phyloP scores from a whole-genome alignment of 2,797 vertebrate genomes.

The Acanthis flammea region DNA sequence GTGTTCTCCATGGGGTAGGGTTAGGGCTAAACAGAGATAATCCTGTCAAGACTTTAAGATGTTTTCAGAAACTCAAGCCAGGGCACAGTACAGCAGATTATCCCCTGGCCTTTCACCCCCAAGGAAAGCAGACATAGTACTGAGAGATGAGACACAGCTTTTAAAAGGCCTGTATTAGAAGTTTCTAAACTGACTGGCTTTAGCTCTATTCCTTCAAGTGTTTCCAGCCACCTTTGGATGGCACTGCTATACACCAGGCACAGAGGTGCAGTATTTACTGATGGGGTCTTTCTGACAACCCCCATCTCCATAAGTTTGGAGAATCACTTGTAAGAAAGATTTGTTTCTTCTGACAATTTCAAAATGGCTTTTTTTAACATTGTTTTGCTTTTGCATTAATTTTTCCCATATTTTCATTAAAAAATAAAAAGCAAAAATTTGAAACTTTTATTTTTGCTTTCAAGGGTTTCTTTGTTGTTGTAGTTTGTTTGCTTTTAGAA shows the following conservation, averaged over 20 bases:
- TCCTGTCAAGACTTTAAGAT: conserved; percentile 36
- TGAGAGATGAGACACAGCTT: background rate
- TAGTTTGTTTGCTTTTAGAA: background rate
- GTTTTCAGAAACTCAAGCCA: conserved; percentile 46
- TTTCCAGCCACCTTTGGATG: background rate
- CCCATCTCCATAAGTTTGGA: background rate
- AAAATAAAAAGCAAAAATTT: background rate
- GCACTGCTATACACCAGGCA: background rate
- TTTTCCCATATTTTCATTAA: fast-evolving
- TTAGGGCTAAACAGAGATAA: conserved; percentile 38
- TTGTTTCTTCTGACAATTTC: background rate
- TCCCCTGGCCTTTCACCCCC: conserved; percentile 29
- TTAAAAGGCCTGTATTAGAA: background rate
- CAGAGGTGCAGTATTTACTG: background rate
- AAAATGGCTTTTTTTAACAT: background rate
- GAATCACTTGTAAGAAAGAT: background rate
- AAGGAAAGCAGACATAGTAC: background rate
- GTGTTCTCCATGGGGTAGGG: background rate
- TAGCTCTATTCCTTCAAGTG: background rate
- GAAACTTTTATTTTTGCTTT: background rate
- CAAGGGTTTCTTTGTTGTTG: background rate
- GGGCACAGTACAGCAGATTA: conserved; percentile 44
- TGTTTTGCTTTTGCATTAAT: background rate
- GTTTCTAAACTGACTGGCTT: background rate
- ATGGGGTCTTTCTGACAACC: background rate